phyloP scores from a whole-genome alignment of 1,140 invertebrate genomes.

The Caerostris extrusa region DNA sequence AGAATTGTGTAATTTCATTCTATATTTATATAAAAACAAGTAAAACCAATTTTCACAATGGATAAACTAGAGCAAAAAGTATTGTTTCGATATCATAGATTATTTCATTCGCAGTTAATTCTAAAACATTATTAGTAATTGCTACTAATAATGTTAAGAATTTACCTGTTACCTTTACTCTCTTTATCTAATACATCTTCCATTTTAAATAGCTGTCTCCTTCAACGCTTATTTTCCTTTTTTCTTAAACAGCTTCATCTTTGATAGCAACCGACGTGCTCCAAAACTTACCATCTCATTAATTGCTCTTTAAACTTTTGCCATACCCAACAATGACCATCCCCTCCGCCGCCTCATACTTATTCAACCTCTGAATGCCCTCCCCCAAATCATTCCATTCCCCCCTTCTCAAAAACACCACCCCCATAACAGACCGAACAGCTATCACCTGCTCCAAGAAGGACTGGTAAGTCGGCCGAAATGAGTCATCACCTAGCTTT shows the following conservation, averaged over 20 bases:
- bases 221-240: slow-evolving; percentile 9
- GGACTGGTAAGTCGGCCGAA: background rate
- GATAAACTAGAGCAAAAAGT: too few species aligned
- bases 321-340: background rate
- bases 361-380: background rate
- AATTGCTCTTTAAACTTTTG: slow-evolving; percentile 16
- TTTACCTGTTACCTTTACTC: too few species aligned
- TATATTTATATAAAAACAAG: too few species aligned
- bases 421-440: background rate
- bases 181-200: too few species aligned
- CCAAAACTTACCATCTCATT: background rate
- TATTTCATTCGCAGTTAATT: too few species aligned
- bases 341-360: background rate
- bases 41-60: too few species aligned
- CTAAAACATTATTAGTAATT: too few species aligned
- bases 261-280: background rate
- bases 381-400: background rate
- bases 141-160: too few species aligned
- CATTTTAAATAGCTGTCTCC: background rate
- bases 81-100: too few species aligned
- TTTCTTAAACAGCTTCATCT: background rate
- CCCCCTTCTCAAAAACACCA: background rate
- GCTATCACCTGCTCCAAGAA: slow-evolving; percentile 39
- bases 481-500: slow-evolving; percentile 34
- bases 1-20: too few species aligned